Percentiles rank a stretch among this genome's conserved stretches.
Conservation (phyloP, 2,888 invertebrate genomes). For the Conistra vaccinii region DNA sequence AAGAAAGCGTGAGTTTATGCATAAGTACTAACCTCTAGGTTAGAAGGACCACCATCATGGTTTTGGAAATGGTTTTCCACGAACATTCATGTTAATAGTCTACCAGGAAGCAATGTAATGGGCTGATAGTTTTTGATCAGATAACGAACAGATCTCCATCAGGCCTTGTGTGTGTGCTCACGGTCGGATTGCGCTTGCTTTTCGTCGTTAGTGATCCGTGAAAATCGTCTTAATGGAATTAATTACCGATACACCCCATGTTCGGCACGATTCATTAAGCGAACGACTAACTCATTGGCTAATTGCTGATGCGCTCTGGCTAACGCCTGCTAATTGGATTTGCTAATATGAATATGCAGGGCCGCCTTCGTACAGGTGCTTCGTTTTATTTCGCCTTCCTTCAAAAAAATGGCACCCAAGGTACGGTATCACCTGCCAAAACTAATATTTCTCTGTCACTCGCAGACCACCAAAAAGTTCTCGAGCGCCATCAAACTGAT, state of each 20-base stretch:
- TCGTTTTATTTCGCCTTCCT: not conserved
- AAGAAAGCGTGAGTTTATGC: too few species aligned
- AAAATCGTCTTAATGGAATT: constrained; percentile 72
- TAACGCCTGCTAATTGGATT: not conserved
- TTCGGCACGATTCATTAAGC: constrained; percentile 58
- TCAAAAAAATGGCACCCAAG: not conserved
- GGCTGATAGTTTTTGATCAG: constrained; percentile 50
- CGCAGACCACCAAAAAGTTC: constrained; percentile 2
- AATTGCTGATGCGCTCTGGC: constrained; percentile 12
- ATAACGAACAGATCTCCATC: constrained; percentile 13
- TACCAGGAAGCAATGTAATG: not conserved
- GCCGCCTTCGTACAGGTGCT: not conserved
- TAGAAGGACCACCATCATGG: not conserved
- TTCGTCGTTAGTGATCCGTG: constrained; percentile 68
- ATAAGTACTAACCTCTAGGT: not conserved
- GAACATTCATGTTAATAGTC: not conserved
- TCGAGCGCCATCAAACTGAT: not conserved
- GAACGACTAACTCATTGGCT: constrained; percentile 43
- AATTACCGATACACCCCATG: constrained; percentile 61
- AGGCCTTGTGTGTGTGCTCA: constrained; percentile 40
- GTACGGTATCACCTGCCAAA: not conserved
- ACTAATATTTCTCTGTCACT: not conserved
- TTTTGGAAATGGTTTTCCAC: not conserved
- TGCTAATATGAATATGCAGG: too few species aligned
- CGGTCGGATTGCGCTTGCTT: constrained; percentile 60